Percentiles rank a stretch among this genome's conserved stretches.
phyloP scores from a whole-genome alignment of 2,888 invertebrate genomes.

The Drosophila gaucha region DNA sequence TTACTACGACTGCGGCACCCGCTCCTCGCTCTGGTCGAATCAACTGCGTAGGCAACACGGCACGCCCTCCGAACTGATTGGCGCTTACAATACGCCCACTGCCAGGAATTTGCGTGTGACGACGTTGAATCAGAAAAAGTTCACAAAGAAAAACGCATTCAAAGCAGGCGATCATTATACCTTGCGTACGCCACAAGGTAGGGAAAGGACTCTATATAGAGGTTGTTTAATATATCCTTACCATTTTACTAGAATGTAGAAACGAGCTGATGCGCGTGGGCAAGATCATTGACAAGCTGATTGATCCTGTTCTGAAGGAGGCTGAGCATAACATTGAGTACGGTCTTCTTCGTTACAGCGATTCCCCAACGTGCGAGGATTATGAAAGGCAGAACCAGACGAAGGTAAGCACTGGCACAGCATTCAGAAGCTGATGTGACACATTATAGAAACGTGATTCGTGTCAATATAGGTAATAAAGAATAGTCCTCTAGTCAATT shows the following conservation, averaged over 20 bases:
- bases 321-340: constrained; percentile 56
- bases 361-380: constrained; percentile 26
- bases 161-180: constrained; percentile 82
- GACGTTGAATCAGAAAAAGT: constrained; percentile 43
- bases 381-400: neutral
- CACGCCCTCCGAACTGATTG: constrained; percentile 81
- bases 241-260: constrained; percentile 70
- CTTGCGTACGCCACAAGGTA: constrained; percentile 81
- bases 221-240: neutral
- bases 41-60: constrained; percentile 74
- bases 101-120: constrained; percentile 74
- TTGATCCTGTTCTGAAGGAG: constrained; percentile 72
- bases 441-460: too few species aligned
- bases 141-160: constrained; percentile 59
- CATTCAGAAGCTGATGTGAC: too few species aligned
- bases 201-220: neutral
- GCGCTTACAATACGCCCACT: constrained; percentile 68
- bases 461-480: too few species aligned
- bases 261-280: constrained; percentile 82
- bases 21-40: constrained; percentile 79
- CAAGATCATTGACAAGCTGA: constrained; percentile 82
- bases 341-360: constrained; percentile 3
- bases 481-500: too few species aligned
- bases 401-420: neutral
- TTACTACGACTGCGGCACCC: constrained; percentile 78